Base-by-base conservation (phyloP, 2,888 invertebrate genomes). In the Melinaea marsaeus region DNA sequence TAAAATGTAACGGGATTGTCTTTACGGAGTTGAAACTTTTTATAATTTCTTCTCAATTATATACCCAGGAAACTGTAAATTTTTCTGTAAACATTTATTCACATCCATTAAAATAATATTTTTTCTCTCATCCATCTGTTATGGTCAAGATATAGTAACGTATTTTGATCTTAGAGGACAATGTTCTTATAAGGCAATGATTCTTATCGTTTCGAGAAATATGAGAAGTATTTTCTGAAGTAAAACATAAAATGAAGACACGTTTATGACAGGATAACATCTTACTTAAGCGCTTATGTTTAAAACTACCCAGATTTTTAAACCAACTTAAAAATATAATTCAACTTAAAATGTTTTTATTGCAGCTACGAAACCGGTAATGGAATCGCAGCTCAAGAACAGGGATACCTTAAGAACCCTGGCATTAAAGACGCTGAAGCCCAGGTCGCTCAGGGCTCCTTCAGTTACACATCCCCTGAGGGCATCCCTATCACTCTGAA, bases 381-480 rank as follows among this genome's bases (percentile, higher is more conserved):
- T 75, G 95, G 95, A 13, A 95, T 95, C 69, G 90, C 90, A 5
- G 94, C 93, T 0, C 92, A 95, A 72, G 95, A 95, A 76, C 91
- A 92, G 67, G 95, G 95, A 9, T 94, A 92, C 80, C 80, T 95
- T 72, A 95, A 95, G 86, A 94, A 95, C 77, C 87, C 93, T 42
- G 95, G 94, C 3, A 83, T 89, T 22, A 92, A 94, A 72, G 94
- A 94, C 35, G 91, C 88, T 0, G 94, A 93, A 73, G 92, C 93
- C 0, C 92, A 95, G 74, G 92, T 93, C 0, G 94, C 94, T 3
- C 93, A 94, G 77, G 95, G 95, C 4, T 92, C 92, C 34, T 94
- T 92, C 82, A 90, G 92, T 42, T 95, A 95, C 88, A 94, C 93
- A 51, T 94, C 94, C 55, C 94, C 94, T n/a, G 95, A 95, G 74